Base-by-base conservation (phyloP, 2,113 vertebrate genomes). In the Triplophysa siluroides region DNA sequence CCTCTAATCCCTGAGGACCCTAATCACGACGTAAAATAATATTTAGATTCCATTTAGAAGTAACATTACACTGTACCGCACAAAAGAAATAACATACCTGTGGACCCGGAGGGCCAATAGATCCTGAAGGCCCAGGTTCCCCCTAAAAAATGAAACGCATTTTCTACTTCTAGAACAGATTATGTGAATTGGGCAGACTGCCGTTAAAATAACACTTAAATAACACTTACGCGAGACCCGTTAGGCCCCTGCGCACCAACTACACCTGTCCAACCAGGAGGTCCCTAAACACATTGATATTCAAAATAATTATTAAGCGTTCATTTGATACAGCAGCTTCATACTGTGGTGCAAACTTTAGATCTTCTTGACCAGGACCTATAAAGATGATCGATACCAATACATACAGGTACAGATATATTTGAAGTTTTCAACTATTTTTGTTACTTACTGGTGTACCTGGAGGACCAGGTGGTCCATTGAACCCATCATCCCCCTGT, bases 1-100 rank as follows among this genome's bases (percentile, higher is more conserved):
- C 95, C 77, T 95, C 92, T 69, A 95, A 76, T 50, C 96, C 95
- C 43, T 88, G 92, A 0, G 94, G 92, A 38, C 96, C 96, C 96
- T 97, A 71, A 64, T 69, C 1, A 62, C 80, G 50, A 71, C 79
- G 75, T 38, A 83, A 58, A 33, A 83, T 78, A 6, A 41, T 26
- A 78, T 4, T 23, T 21, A 66, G 45, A 24, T 19, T 45, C 62
- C 21, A 67, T 38, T 77, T 26, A 58, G 54, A 19, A 58, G 23
- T 3, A 60, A 33, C 60, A 24, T 62, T 45, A 13, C 1, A 11
- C 21, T 73, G 43, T 38, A 26, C 26, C 29, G 43, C 23, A 47
- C 61, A 66, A 50, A 38, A 41, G 13, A 23, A 45, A 63, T 43
- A 47, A 54, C 43, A 76, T 88, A 96, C 96, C 95, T 89, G 90